Base-by-base conservation (phyloP, 2,888 invertebrate genomes). In the Sinohyriopsis cumingii region DNA sequence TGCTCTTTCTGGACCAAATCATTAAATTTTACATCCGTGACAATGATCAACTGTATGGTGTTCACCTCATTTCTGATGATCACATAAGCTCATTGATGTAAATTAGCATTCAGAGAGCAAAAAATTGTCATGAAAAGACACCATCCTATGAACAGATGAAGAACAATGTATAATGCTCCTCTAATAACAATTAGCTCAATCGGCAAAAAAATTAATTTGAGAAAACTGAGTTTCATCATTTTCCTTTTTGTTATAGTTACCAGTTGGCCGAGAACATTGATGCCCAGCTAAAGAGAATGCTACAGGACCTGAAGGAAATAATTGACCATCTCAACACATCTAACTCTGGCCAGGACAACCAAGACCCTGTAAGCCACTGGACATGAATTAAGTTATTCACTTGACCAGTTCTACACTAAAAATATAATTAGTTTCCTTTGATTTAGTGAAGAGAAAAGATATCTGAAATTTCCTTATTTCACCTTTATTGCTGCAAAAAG, bases 281-380 rank as follows among this genome's bases (percentile, higher is more conserved):
- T 89, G 95, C 95, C 0, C 97, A 98, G 87, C 90, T 98, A 68
- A 95, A 96, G 83, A 95, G 96, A 88, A 97, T 98, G 96, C 95
- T 96, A 0, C 96, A 96, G 88, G 97, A 98, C 89, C 90, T 98
- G 72, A 97, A 97, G 85, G 97, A 97, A 90, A 95, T 98, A 18
- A 96, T 98, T 69, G 96, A 97, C 86, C 96, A 97, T 88, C 92
- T 98, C 54, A 98, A 98, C 88, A 95, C 96, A 86, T 94, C 95
- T 0, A 96, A 95, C 86, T 93, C 95, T 83, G 82, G 79, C 28
- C 87, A 88, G 64, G 90, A 97, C 83, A 93, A 93, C 59, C 94
- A 94, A 77, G 97, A 97, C 91, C 97, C 97, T 0, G 95, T 95
- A 91, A 93, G 93, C 91, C n/a, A 28, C 15, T 1, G 7, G 45